A percentile compares a stretch with the other conserved stretches of the same genome.
phyloP scores from a whole-genome alignment of 2,113 vertebrate species.

The Pogonocichla stellata region DNA sequence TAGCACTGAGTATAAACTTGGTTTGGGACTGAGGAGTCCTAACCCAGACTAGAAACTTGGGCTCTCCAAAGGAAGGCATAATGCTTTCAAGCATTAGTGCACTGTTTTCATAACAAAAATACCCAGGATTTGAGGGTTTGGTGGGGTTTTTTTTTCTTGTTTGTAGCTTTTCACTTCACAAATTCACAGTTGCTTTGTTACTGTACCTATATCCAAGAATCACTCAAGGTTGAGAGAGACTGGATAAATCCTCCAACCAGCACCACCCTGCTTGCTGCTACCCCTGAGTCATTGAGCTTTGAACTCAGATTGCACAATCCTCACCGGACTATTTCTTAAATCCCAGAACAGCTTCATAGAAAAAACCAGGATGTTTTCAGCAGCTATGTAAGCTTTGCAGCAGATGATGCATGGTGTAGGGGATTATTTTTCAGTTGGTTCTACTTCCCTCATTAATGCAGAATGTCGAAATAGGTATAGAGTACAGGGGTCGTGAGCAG shows the following conservation, averaged over 20 bases:
- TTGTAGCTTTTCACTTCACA: neutral
- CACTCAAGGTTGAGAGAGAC: neutral
- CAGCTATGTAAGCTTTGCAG: neutral
- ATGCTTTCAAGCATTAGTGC: neutral
- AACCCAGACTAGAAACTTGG: neutral
- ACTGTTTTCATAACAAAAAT: neutral
- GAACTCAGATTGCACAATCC: slow-evolving; percentile 19
- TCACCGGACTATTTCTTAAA: neutral
- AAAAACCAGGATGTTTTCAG: slow-evolving; percentile 19
- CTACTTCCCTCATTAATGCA: neutral
- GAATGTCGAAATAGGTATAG: neutral
- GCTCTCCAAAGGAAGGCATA: neutral
- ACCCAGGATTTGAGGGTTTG: neutral
- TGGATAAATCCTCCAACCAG: neutral
- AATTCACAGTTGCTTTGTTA: neutral
- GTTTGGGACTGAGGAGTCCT: neutral
- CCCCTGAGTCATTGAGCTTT: neutral
- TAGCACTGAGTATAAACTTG: neutral
- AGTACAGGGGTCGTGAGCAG: neutral
- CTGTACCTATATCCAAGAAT: neutral
- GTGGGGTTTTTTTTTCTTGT: neutral
- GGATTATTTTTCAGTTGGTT: neutral
- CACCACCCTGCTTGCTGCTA: neutral
- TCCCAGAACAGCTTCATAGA: neutral
- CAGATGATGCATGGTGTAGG: neutral